Base-by-base conservation (phyloP, 2,888 invertebrate genomes). In the Ophion ventricosus region DNA sequence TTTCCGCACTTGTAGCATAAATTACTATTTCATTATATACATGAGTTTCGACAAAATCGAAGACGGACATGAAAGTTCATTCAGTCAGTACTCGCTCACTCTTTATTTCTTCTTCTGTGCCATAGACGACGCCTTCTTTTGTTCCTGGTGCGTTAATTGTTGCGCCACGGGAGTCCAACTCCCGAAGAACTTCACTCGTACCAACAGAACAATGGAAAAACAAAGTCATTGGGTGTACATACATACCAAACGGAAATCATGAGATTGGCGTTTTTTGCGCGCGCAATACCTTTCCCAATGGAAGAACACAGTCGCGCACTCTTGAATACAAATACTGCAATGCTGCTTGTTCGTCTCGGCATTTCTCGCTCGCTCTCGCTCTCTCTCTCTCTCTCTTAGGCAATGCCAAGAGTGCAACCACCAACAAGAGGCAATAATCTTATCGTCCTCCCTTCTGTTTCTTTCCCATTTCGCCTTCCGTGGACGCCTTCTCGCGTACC, bases 151-250 rank as follows among this genome's bases (percentile, higher is more conserved):
- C 64, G 63, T 67, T 63, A 56, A 64, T 75, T 79, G 56, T 80
- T 64, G 70, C 83, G 26, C 79, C n/a, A 66, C 72, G 64, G 72
- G 83, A 80, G 83, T 61, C 14, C 72, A 59, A 80, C 54, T 72
- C 29, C 43, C 59, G 23, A 49, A 25, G 17, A 73, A 83, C 66
- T 83, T 80, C 29, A 75, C 61, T 67, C 25, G 59, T 57, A 63
- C n/a, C 49, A 57, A 29, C 26, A n/a, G 69, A 79, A 83, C 74
- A 83, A 79, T 74, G 25, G 63, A 83, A 75, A 70, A 83, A 75
- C 70, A 75, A 59, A 75, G 79, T 83, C 83, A 75, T 75, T 25
- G 56, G 29, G 20, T 35, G 23, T 20, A 77, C 63, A 23, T 25
- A 72, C n/a, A 35, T 49, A 35, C 17, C n/a, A 35, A 67, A 8